Base-by-base conservation (phyloP, 2,888 invertebrate species). In the Calephelis perditalis region DNA sequence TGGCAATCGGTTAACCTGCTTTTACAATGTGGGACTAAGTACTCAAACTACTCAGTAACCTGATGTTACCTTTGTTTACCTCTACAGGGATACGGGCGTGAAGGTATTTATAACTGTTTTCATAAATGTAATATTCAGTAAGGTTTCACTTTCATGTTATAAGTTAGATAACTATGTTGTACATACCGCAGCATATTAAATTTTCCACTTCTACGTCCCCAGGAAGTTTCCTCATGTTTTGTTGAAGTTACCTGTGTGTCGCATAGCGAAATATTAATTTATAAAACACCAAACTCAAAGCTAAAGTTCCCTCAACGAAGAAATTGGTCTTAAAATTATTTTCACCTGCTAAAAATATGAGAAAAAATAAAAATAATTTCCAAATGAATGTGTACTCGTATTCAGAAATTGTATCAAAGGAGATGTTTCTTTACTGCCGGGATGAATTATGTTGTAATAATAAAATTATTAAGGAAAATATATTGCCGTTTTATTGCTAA, bases 151-250 rank as follows among this genome's bases (percentile, higher is more conserved):
- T 70, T 67, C 69, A 67, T 67, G 62, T 62, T 63, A 65, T 63
- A 64, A 67, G 67, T 67, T 65, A 64, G 57, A 60, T 65, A 68
- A 64, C 61, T 63, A 66, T 62, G 40, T 40, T 40, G 60, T 66
- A 77, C 71, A 74, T 75, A 73, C 74, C 69, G 69, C 68, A 70
- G 67, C 77, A 83, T 86, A 84, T 85, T 81, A 84, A 82, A 86
- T 82, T 85, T 82, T 72, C 77, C 73, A 77, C 74, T 79, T 81
- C 73, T 77, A 75, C 81, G 82, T 84, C 83, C 77, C 79, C 73
- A 73, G 77, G 78, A 85, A 85, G 76, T 85, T 84, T 62, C 66
- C 68, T 73, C 75, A 67, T 73, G 74, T 79, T 78, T 72, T 54
- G 52, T 36, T 71, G 72, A 82, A 83, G 75, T 82, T 83, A 83